A percentile compares a stretch with the other conserved stretches of the same genome.
These are phyloP conservation scores for Orycteropus afer DNA, from an alignment of 2,113 vertebrate genomes.

Conservation along the genomic window DNA sequence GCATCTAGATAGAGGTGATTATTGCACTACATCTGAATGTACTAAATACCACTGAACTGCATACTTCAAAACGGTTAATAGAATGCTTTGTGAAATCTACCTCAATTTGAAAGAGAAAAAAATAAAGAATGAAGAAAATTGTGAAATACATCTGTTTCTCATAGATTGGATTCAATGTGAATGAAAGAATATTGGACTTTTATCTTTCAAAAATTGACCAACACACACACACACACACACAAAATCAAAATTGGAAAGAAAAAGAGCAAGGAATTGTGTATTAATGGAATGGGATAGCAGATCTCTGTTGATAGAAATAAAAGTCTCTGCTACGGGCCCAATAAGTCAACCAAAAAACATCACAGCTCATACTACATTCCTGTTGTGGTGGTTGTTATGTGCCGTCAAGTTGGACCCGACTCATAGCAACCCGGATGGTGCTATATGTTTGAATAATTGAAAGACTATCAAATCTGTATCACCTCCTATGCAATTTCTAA, in stretches of 20 bases:
- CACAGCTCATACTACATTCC: not conserved
- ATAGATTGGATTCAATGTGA: slow-evolving; percentile 74
- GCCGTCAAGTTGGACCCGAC: no score
- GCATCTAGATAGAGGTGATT: no score
- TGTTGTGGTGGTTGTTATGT: not conserved
- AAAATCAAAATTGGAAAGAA: slow-evolving; percentile 73
- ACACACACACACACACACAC: slow-evolving; percentile 76
- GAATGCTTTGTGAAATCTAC: no score
- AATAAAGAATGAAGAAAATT: slow-evolving; percentile 76
- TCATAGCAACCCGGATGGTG: no score
- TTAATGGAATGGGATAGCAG: not conserved
- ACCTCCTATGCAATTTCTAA: not conserved
- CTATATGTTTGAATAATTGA: not conserved
- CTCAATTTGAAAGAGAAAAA: not conserved
- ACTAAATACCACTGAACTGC: no score
- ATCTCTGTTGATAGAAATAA: not conserved
- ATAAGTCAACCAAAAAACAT: not conserved
- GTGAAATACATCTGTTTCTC: slow-evolving; percentile 79
- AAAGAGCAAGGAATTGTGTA: not conserved
- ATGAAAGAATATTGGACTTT: slow-evolving; percentile 70
- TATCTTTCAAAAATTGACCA: slow-evolving; percentile 78
- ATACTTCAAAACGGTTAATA: no score
- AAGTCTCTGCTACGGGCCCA: not conserved
- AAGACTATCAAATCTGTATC: not conserved
- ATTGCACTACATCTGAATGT: no score